A percentile compares a stretch with the other conserved stretches of the same genome.
Evolutionary conservation across 2,113 vertebrate species (phyloP).

Genomic region (Ceyx margarethae): DNA sequence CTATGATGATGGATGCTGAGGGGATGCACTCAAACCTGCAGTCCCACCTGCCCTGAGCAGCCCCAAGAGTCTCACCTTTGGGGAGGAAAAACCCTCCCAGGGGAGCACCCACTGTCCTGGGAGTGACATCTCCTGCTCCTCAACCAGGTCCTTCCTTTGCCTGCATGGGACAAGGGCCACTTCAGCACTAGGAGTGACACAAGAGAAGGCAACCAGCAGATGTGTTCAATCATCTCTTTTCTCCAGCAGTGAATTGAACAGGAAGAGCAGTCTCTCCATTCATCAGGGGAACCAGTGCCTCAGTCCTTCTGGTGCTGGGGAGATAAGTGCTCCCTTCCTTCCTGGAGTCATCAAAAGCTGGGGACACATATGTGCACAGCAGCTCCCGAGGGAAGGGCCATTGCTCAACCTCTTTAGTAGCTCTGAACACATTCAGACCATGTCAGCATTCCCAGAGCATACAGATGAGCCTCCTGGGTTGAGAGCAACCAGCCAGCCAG

Average conservation of each 20-base stretch:
- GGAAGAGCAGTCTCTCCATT: not conserved
- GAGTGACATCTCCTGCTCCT: not conserved
- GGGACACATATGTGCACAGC: conserved; percentile 25
- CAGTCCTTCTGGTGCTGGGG: not conserved
- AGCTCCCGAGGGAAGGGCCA: not conserved
- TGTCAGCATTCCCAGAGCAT: not conserved
- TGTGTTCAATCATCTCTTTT: not conserved
- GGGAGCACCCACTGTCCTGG: not conserved
- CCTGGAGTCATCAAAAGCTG: conserved; percentile 26
- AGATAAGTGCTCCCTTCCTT: conserved; percentile 54
- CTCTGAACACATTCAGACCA: not conserved
- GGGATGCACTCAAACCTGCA: accelerated
- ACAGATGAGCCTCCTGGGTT: not conserved
- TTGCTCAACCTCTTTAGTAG: not conserved
- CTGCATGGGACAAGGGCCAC: not conserved
- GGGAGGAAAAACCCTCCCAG: not conserved
- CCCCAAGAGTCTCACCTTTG: not conserved
- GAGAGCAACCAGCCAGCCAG: accelerated
- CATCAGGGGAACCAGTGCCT: not conserved
- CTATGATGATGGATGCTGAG: accelerated
- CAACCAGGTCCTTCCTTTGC: not conserved
- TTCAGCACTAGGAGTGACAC: accelerated
- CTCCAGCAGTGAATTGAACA: not conserved
- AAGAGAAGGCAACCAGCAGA: not conserved
- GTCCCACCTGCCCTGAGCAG: not conserved